Base-by-base conservation (phyloP, 2,888 invertebrate species). In the Parthenolecanium corni region DNA sequence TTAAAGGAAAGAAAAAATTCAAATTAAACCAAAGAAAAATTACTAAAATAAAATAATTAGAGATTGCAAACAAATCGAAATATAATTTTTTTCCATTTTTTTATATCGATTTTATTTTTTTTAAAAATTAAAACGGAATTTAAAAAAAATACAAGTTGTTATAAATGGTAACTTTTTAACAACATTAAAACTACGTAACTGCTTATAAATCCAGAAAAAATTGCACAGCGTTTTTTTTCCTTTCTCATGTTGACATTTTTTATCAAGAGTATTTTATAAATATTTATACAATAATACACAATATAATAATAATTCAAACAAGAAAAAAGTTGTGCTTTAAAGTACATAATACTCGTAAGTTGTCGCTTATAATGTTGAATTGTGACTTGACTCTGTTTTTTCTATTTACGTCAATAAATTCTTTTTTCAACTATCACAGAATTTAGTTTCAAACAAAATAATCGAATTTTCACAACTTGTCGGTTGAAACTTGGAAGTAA, bases 81-180 rank as follows among this genome's bases (percentile, higher is more conserved):
- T 40, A 40, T 44, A 20, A 44, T 44, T 44, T 44, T 44, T 31
- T 31, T 44, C n/a, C n/a, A 44, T 9, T 20, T 44, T 44, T 44
- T 20, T 44, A 14, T 18, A 14, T 18, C 9, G 20, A 40, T 40
- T 40, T 40, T 40, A 20, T 44, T 44, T 44, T 44, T n/a, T 44
- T 14, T 44, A 44, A 9, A 44, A 18, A 44, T 20, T 14, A 9
- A 44, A 16, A 44, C 20, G 20, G 16, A 44, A 14, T 44, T 18
- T 57, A 25, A 24, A 16, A 47, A 46, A 46, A 31, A 57, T 47
- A 57, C 31, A 57, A 57, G 57, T 57, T 57, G 18, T 57, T 57
- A 57, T 57, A 57, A 57, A 57, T 57, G 57, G 57, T 57, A 57
- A 57, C 57, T 57, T 57, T 56, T 57, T 44, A 42, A 57, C 42